A percentile compares a stretch with the other conserved stretches of the same genome.
Evolutionary conservation across 2,113 vertebrate genomes (phyloP).

Genomic region (Porphyrio hochstetteri): DNA sequence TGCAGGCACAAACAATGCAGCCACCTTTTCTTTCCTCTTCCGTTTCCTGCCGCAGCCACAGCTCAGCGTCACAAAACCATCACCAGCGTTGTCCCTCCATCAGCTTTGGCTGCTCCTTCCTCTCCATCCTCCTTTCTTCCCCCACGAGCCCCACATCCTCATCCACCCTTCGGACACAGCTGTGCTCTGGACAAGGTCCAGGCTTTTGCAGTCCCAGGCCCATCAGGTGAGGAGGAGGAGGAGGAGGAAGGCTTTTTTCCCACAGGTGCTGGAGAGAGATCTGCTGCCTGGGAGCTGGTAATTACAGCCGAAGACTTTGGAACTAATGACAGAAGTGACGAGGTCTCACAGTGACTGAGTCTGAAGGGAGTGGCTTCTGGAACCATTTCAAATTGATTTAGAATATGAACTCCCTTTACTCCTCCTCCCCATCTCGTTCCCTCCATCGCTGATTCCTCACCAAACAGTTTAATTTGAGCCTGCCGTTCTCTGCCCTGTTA

Average conservation of each 20-base stretch:
- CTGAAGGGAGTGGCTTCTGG: background rate
- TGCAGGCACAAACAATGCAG: background rate
- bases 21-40: background rate
- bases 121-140: background rate
- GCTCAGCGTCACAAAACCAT: background rate
- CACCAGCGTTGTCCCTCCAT: background rate
- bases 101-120: background rate
- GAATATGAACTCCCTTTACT: constrained; percentile 36
- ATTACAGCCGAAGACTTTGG: background rate
- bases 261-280: background rate
- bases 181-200: fast-evolving
- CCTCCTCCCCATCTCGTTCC: constrained; percentile 27
- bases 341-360: background rate
- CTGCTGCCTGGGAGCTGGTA: background rate
- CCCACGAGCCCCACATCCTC: fast-evolving
- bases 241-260: background rate
- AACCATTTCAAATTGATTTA: constrained; percentile 34
- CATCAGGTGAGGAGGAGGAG: too few species aligned
- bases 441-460: constrained; percentile 37
- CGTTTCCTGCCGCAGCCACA: background rate
- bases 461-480: constrained; percentile 53
- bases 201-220: fast-evolving
- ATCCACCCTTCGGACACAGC: fast-evolving
- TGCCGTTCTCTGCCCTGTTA: background rate
- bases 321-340: background rate